Conservation (phyloP, 2,797 vertebrate species). For the Garrulus glandarius region DNA sequence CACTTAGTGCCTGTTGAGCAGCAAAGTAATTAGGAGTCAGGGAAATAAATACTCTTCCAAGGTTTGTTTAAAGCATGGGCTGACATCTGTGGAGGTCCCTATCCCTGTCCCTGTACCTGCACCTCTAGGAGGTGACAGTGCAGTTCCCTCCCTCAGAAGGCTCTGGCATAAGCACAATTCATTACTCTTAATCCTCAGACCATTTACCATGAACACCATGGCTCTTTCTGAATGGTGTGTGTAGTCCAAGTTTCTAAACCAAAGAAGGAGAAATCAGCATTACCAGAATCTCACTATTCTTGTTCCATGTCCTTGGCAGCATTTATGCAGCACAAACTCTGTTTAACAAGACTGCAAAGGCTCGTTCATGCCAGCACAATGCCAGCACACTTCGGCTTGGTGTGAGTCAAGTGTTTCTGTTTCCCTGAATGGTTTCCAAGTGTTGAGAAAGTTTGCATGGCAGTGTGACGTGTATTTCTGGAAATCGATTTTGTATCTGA, state of each 20-base stretch:
- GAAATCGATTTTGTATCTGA: background rate
- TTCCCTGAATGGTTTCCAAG: background rate
- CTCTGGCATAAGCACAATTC: background rate
- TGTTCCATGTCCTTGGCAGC: background rate
- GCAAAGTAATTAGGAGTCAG: background rate
- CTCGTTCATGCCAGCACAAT: background rate
- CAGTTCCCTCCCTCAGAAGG: background rate
- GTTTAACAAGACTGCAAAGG: background rate
- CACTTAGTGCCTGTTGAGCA: background rate
- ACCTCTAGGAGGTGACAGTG: background rate
- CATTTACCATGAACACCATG: accelerated
- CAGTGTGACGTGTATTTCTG: background rate
- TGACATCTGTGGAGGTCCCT: background rate
- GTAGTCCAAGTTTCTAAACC: background rate
- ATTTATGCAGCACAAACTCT: background rate
- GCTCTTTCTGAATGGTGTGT: background rate
- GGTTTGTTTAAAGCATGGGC: background rate
- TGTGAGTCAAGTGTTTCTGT: background rate
- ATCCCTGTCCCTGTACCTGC: background rate
- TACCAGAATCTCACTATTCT: background rate
- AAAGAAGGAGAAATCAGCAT: background rate
- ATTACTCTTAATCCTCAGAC: background rate
- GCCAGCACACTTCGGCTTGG: background rate
- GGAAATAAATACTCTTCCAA: background rate
- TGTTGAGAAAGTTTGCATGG: background rate